A percentile compares a stretch with the other conserved stretches of the same genome.
Evolutionary conservation across 2,888 invertebrate species (phyloP).

Genomic region (Spilarctia lutea): DNA sequence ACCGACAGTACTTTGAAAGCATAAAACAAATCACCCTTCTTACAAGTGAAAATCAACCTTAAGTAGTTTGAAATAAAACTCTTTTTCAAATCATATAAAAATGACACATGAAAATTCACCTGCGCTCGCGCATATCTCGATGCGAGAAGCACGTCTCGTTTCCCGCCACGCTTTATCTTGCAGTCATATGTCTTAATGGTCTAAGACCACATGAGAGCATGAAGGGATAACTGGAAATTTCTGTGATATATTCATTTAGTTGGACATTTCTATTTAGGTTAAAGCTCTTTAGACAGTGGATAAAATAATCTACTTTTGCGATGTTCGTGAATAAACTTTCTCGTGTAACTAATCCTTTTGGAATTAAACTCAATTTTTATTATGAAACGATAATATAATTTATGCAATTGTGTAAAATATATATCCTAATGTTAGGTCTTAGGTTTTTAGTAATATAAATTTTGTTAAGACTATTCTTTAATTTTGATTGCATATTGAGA

Average conservation of each 20-base stretch:
- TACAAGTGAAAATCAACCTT: slow-evolving; percentile 50
- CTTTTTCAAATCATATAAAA: slow-evolving; percentile 33
- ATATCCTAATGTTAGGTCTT: no score
- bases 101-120: slow-evolving; percentile 76
- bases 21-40: slow-evolving; percentile 7
- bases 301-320: background rate
- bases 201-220: slow-evolving; percentile 74
- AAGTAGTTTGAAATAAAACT: slow-evolving; percentile 38
- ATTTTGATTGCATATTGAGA: background rate
- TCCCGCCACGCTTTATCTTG: slow-evolving; percentile 72
- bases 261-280: slow-evolving; percentile 20
- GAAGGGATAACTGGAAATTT: slow-evolving; percentile 64
- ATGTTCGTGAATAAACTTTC: background rate
- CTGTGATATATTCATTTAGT: slow-evolving; percentile 20
- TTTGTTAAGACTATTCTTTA: background rate
- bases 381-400: background rate
- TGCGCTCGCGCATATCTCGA: slow-evolving; percentile 75
- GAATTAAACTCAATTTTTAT: background rate
- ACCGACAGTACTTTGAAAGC: slow-evolving; percentile 32
- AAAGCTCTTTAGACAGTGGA: background rate
- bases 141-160: slow-evolving; percentile 80
- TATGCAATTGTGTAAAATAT: background rate
- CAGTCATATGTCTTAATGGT: slow-evolving; percentile 76
- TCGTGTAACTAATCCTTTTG: background rate
- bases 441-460: no score